Percentiles rank a stretch among this genome's conserved stretches.
Conservation (phyloP, 2,113 vertebrate genomes). For the Helogale parvula region DNA sequence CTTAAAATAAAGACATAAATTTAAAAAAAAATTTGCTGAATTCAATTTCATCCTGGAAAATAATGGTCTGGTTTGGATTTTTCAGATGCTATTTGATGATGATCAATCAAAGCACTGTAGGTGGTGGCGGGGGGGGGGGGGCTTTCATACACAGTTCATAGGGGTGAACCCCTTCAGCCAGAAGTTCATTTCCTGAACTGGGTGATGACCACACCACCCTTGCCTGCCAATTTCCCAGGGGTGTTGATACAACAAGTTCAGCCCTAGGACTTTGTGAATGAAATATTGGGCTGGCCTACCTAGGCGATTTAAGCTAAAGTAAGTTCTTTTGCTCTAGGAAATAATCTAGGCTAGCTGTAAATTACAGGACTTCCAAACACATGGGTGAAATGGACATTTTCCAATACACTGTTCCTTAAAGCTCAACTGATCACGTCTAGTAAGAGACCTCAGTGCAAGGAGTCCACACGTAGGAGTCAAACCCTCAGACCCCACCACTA, state of each 20-base stretch:
- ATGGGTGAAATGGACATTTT: not conserved
- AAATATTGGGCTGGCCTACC: not conserved
- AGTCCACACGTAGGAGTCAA: not conserved
- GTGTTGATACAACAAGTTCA: not conserved
- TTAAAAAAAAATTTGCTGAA: not conserved
- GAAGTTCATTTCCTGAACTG: not conserved
- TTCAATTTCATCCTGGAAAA: not conserved
- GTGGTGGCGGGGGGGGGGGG: not conserved
- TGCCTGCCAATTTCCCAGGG: not conserved
- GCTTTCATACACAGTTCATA: not conserved
- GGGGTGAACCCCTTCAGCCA: not conserved
- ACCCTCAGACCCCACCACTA: not conserved
- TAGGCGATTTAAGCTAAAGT: not conserved
- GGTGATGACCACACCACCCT: not conserved
- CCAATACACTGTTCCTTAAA: not conserved
- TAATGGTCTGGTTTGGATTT: not conserved
- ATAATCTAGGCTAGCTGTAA: not conserved
- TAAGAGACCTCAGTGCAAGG: not conserved
- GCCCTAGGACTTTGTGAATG: not conserved
- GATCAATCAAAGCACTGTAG: not conserved
- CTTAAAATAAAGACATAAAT: no score
- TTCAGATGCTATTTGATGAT: not conserved
- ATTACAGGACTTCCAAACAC: slow-evolving; percentile 1
- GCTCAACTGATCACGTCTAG: not conserved
- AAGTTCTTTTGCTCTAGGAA: slow-evolving; percentile 42